These are phyloP conservation scores for Drosophila kohkoa DNA, from an alignment of 1,140 invertebrate species.

Conservation along the genomic window DNA sequence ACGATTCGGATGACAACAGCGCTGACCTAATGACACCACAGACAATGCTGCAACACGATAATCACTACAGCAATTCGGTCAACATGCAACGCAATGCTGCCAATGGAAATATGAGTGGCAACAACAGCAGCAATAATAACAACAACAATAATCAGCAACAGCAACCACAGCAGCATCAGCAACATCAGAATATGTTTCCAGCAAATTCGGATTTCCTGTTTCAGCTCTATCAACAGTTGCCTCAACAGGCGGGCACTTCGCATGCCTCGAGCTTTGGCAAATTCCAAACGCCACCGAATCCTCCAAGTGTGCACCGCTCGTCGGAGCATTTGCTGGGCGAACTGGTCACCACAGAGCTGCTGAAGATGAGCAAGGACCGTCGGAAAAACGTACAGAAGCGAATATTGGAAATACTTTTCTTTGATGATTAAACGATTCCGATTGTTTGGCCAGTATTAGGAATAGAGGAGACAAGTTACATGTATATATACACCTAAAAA, in stretches of 20 bases:
- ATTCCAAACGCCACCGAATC: constrained; percentile 71
- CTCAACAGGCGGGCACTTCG: constrained; percentile 62
- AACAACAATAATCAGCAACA: constrained; percentile 40
- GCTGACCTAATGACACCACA: constrained; percentile 64
- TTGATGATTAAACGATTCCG: constrained; percentile 66
- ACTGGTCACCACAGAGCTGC: constrained; percentile 79
- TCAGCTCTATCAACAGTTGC: constrained; percentile 82
- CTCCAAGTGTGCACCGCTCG: constrained; percentile 62
- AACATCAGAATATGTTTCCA: constrained; percentile 73
- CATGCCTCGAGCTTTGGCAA: constrained; percentile 70
- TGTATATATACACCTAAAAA: constrained; percentile 55
- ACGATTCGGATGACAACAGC: constrained; percentile 79
- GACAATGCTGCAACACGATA: constrained; percentile 61
- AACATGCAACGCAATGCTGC: constrained; percentile 50
- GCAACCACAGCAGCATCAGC: constrained; percentile 33
- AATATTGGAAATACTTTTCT: constrained; percentile 83
- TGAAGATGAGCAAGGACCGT: constrained; percentile 83
- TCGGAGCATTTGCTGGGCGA: constrained; percentile 83
- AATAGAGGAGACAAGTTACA: neutral
- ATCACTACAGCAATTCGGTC: constrained; percentile 59
- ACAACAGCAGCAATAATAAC: constrained; percentile 43
- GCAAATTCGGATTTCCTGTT: constrained; percentile 81
- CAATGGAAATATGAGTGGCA: constrained; percentile 41
- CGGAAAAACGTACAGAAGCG: constrained; percentile 80
- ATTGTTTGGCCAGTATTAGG: constrained; percentile 19